These are phyloP conservation scores for Pycnomerus fuliginosus DNA, from an alignment of 2,888 invertebrate genomes.

Conservation along the genomic window DNA sequence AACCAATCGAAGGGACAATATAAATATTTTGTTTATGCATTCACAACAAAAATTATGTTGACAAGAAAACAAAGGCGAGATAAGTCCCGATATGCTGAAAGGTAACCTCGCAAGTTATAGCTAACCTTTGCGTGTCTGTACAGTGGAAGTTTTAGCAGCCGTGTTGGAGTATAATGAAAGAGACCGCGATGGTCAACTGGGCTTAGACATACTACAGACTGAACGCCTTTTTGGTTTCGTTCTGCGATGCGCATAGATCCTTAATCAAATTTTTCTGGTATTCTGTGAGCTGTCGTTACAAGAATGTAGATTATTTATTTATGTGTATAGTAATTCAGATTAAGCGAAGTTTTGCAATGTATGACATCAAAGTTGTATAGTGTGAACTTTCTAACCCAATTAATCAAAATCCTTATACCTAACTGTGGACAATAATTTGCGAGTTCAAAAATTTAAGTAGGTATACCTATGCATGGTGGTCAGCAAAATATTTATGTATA, in stretches of 20 bases:
- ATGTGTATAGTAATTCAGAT: slow-evolving; percentile 44
- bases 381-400: too few species aligned
- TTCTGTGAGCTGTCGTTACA: slow-evolving; percentile 50
- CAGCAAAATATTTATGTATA: too few species aligned
- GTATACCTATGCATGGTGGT: too few species aligned
- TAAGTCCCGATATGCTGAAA: slow-evolving; percentile 54
- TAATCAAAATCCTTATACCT: too few species aligned
- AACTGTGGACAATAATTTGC: too few species aligned
- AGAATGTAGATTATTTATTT: slow-evolving; percentile 46
- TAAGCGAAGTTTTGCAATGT: too few species aligned
- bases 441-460: too few species aligned
- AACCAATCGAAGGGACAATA: slow-evolving; percentile 53
- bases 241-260: slow-evolving; percentile 51
- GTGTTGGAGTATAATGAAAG: slow-evolving; percentile 2
- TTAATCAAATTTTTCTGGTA: slow-evolving; percentile 54
- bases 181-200: slow-evolving; percentile 40
- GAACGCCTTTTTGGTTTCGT: slow-evolving; percentile 48
- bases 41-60: slow-evolving; percentile 56
- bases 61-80: slow-evolving; percentile 56
- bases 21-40: slow-evolving; percentile 57
- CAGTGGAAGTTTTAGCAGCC: slow-evolving; percentile 28
- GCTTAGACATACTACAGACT: slow-evolving; percentile 53
- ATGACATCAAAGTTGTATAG: too few species aligned
- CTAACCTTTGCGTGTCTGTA: slow-evolving; percentile 49
- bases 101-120: slow-evolving; percentile 54